Conservation (phyloP, 2,888 invertebrate species). For the Zygaena filipendulae region DNA sequence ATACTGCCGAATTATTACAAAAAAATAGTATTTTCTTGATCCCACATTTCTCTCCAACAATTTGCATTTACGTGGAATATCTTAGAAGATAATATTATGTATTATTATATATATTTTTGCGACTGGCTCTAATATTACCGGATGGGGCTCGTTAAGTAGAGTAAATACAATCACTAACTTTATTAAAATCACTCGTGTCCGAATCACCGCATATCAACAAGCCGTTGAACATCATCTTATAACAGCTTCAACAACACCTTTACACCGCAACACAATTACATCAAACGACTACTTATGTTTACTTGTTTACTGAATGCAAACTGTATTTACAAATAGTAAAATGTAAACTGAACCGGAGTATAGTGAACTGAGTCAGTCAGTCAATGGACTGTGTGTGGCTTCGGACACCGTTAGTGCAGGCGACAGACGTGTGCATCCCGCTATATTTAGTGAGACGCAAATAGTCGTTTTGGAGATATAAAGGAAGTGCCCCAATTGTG, state of each 20-base stretch:
- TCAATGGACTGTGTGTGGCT: no score
- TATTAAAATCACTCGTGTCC: slow-evolving; percentile 48
- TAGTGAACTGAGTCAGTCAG: not conserved
- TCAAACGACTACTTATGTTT: slow-evolving; percentile 5
- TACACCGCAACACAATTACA: slow-evolving; percentile 6
- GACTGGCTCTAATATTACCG: no score
- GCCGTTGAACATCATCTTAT: slow-evolving; percentile 55
- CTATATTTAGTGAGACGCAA: slow-evolving; percentile 21
- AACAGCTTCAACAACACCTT: slow-evolving; percentile 10
- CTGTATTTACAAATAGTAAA: not conserved
- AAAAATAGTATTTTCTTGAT: no score
- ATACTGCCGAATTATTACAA: no score
- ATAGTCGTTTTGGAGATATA: slow-evolving; percentile 24
- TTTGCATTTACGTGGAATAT: no score
- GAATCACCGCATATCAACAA: slow-evolving; percentile 47
- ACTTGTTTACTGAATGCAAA: not conserved
- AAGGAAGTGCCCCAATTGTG: slow-evolving; percentile 22
- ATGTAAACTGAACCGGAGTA: slow-evolving; percentile 1
- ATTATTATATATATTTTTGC: no score
- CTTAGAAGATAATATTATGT: no score
- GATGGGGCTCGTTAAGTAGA: no score
- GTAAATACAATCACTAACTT: no score
- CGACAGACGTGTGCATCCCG: no score
- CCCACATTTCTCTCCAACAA: no score
- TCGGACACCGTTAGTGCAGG: no score